Base-by-base conservation (phyloP, 1,140 invertebrate species). In the Battus philenor region DNA sequence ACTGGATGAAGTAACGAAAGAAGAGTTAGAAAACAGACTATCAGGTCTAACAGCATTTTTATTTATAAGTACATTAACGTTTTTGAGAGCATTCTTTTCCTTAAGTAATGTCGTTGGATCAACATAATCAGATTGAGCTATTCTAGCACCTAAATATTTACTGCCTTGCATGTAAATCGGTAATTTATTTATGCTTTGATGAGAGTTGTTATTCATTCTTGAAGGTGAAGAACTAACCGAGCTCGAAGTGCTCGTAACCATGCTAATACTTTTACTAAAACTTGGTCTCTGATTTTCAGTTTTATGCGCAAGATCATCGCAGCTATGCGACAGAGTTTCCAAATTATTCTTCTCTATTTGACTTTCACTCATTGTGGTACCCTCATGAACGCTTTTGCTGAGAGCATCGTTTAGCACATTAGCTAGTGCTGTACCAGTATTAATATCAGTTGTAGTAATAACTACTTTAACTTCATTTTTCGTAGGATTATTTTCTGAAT, bases 61-160 rank as follows among this genome's bases (percentile, higher is more conserved):
- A 48, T 88, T 88, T 26, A 87, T 84, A 24, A 87, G 60, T 47
- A 89, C 58, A 54, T 87, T 84, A 2, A 86, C 70, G 50, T 78
- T 86, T 46, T 82, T 81, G 9, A 78, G 45, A 20, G 73, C 54
- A 8, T 72, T 66, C 59, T 68, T 82, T 26, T 88, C 86, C 15
- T 83, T 84, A 34, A 90, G 88, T 0, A 94, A 75, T 0, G 89
- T 88, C 24, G 88, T 89, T 4, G 94, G 94, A 78, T 96, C 93
- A 0, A 92, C 93, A 64, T 96, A 96, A 59, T 96, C 94, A 0
- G 93, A 93, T 63, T 95, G 91, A 4, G 94, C 94, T 68, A 97
- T 95, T 44, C 94, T 90, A 16, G 94, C 94, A 0, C 95, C 95
- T 47, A 96, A 88, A 46, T 90, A 90, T 30, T 93, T 92, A 58